A percentile compares a stretch with the other conserved stretches of the same genome.
These are phyloP conservation scores for Oligia strigilis DNA, from an alignment of 2,888 invertebrate species.

Conservation along the genomic window DNA sequence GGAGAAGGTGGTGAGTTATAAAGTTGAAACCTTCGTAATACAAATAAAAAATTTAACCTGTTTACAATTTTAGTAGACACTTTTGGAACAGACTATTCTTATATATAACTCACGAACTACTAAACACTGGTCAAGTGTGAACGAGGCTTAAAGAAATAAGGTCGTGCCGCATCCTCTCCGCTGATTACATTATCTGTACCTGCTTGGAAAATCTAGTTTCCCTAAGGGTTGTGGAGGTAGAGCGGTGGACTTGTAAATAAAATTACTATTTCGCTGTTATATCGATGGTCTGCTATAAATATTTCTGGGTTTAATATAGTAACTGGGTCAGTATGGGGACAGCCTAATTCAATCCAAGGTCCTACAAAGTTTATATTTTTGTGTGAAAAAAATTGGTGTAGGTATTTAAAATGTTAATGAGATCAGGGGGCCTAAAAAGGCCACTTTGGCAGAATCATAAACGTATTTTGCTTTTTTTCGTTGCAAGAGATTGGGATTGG, in stretches of 20 bases:
- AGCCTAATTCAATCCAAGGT: neutral
- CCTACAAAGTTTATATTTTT: neutral
- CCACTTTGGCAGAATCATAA: too few species aligned
- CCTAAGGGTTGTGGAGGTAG: constrained; percentile 18
- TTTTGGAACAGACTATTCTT: neutral
- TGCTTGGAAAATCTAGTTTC: constrained; percentile 37
- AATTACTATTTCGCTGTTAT: neutral
- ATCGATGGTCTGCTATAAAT: neutral
- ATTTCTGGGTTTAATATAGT: neutral
- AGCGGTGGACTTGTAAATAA: constrained; percentile 13
- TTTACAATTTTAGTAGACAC: neutral
- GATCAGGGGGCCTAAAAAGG: too few species aligned
- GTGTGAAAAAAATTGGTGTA: too few species aligned
- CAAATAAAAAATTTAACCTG: neutral
- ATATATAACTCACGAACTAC: too few species aligned
- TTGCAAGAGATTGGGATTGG: too few species aligned
- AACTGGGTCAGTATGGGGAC: too few species aligned
- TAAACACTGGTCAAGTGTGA: neutral
- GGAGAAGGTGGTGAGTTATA: neutral
- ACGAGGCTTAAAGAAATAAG: neutral
- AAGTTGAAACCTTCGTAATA: neutral
- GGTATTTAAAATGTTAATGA: neutral
- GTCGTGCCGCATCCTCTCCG: neutral
- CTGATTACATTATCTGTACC: constrained; percentile 39
- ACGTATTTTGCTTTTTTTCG: too few species aligned